Percentiles rank a stretch among this genome's conserved stretches.
Evolutionary conservation across 2,888 invertebrate genomes (phyloP).

Genomic region (Synergus laeviventris): DNA sequence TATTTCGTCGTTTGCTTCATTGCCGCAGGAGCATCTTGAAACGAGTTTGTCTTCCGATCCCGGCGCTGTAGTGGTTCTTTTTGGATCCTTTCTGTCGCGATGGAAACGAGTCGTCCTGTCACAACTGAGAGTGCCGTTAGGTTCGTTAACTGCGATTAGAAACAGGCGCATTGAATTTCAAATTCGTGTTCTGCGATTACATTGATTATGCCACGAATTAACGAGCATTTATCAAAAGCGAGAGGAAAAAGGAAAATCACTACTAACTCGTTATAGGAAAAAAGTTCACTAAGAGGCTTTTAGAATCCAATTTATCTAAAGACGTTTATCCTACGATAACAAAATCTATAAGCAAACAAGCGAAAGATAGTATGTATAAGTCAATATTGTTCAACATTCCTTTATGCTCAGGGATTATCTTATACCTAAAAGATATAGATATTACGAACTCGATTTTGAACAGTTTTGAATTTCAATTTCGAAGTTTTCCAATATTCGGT

Average conservation of each 20-base stretch:
- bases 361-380: not conserved
- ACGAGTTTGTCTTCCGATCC: slow-evolving; percentile 33
- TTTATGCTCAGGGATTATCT: not conserved
- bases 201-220: slow-evolving; percentile 14
- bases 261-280: not conserved
- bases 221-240: slow-evolving; percentile 20
- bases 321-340: slow-evolving; percentile 16
- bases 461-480: no score
- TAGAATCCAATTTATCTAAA: slow-evolving; percentile 3
- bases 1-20: slow-evolving; percentile 25
- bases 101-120: slow-evolving; percentile 37
- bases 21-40: slow-evolving; percentile 22
- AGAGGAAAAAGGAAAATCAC: not conserved
- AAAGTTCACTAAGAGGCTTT: not conserved
- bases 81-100: slow-evolving; percentile 24
- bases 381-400: not conserved
- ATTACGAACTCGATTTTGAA: no score
- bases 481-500: not conserved
- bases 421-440: not conserved
- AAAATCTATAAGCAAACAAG: slow-evolving; percentile 15
- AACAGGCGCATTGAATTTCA: slow-evolving; percentile 31
- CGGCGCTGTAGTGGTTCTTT: slow-evolving; percentile 11
- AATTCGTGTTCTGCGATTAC: slow-evolving; percentile 33
- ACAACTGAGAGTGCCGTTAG: slow-evolving; percentile 33
- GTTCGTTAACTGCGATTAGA: slow-evolving; percentile 40